Evolutionary conservation across 2,888 invertebrate genomes (phyloP).

Genomic region (Pristionchus maxplancki): DNA sequence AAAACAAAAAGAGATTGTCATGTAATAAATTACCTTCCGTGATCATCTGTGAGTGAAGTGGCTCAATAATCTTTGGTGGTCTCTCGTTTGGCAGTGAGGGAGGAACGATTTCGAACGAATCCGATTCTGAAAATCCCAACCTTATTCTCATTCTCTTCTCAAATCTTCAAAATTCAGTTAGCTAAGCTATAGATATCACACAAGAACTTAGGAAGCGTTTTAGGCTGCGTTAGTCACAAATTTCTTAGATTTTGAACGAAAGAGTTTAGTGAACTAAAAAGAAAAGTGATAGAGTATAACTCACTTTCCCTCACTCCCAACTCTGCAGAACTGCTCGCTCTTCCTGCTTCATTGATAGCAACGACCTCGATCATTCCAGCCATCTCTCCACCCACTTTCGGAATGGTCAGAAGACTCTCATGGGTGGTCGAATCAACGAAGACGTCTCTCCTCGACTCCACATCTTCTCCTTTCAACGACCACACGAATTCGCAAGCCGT

Average conservation of each 20-base stretch:
- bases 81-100: conserved; percentile 66
- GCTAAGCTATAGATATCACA: background rate
- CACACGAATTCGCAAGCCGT: conserved; percentile 68
- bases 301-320: conserved; percentile 60
- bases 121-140: conserved; percentile 7
- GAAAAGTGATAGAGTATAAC: conserved; percentile 47
- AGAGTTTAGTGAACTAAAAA: background rate
- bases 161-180: background rate
- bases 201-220: conserved; percentile 33
- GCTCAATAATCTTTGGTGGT: conserved; percentile 67
- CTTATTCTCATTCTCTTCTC: no score
- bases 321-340: conserved; percentile 61
- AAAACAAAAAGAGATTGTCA: no score
- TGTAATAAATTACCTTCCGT: conserved; percentile 62
- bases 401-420: conserved; percentile 64
- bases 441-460: conserved; percentile 57
- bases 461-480: conserved; percentile 65
- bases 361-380: conserved; percentile 66
- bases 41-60: conserved; percentile 65
- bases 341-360: conserved; percentile 67
- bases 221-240: background rate
- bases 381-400: conserved; percentile 56
- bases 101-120: conserved; percentile 65
- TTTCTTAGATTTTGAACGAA: background rate
- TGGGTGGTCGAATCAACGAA: conserved; percentile 64